Base-by-base conservation (phyloP, 2,888 invertebrate genomes). In the Folsomia candida region DNA sequence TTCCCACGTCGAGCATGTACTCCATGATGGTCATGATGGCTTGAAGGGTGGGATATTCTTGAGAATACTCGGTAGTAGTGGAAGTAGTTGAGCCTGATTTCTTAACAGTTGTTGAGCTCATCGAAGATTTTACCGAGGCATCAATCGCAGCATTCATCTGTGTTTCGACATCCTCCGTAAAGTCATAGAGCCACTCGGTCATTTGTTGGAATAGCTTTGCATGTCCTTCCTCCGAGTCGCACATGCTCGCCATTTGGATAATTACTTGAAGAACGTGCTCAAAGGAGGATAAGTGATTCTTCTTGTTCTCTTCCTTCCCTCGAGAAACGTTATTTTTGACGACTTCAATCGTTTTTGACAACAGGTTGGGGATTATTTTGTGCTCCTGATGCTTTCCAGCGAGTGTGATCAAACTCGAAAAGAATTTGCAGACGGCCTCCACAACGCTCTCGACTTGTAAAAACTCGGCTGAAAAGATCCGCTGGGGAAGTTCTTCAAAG, bases 1-100 rank as follows among this genome's bases (percentile, higher is more conserved):
- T 68, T 28, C 78, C 79, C n/a, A 79, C 67, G 58, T 79, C 77
- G n/a, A 79, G 60, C 70, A 80, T 78, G 65, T 80, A 80, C n/a
- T 80, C 78, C 72, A 77, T 73, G 11, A 79, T 67, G 18, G 73
- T 75, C 22, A 73, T 73, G 51, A 75, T 69, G 14, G 74, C 74
- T 18, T 71, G 68, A 51, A 70, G 51, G 26, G 76, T 67, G 24
- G 75, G 75, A 18, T 69, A 68, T 20, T 68, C 70, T 27, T 73
- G 69, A n/a, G 69, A 69, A 14, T 22, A 37, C 9, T 51, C 47
- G 1, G 54, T 29, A 4, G 51, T 27, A 4, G 2, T 26, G 6
- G 27, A 25, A 9, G 51, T 59, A 6, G 20, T 29, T 18, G 67
- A 27, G 14, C 57, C 29, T 2, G 37, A 22, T 11, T 4, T 25